Base-by-base conservation (phyloP, 2,113 vertebrate species). In the Zosterops hypoxanthus region DNA sequence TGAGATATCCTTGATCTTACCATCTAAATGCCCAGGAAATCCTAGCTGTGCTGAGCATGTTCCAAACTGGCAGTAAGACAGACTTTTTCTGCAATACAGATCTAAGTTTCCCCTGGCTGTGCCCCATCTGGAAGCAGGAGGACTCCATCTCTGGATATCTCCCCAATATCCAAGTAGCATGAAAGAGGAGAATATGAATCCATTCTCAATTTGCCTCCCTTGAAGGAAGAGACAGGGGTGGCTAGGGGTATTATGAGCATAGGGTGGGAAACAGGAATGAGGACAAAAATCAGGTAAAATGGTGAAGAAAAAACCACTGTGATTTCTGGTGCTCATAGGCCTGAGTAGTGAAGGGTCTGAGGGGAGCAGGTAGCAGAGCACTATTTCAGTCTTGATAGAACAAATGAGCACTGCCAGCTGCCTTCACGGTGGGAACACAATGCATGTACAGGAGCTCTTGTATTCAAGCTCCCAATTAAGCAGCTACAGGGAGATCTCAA, bases 1-100 rank as follows among this genome's bases (percentile, higher is more conserved):
- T 82, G 44, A 85, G 73, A 79, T 25, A n/a, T 26, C 34, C 85
- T 60, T 91, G 66, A 91, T 57, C 90, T 90, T 69, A 69, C 41
- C 7, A 65, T 41, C 55, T 88, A 79, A 87, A 87, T n/a, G 24
- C 65, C 23, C 42, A 71, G 24, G 44, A 95, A 87, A 82, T 71
- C 41, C 53, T 64, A 8, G 33, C 41, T 82, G 11, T 60, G 82
- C 44, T 68, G 44, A 85, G 41, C 24, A 41, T 15, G 6, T 79
- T 90, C 22, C 57, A 87, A 39, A 39, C 25, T 39, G 34, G 42
- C 2, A 2, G 21, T 28, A 70, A 61, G 26, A 50, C 7, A 71
- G 65, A 25, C 8, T 33, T 77, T 13, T 91, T n/a, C 65, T 82
- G 78, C 31, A 68, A 25, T 17, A 63, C n/a, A 75, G 26, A 82